Evolutionary conservation across 2,797 vertebrate genomes (phyloP).

Genomic region (Uromys caudimaculatus): DNA sequence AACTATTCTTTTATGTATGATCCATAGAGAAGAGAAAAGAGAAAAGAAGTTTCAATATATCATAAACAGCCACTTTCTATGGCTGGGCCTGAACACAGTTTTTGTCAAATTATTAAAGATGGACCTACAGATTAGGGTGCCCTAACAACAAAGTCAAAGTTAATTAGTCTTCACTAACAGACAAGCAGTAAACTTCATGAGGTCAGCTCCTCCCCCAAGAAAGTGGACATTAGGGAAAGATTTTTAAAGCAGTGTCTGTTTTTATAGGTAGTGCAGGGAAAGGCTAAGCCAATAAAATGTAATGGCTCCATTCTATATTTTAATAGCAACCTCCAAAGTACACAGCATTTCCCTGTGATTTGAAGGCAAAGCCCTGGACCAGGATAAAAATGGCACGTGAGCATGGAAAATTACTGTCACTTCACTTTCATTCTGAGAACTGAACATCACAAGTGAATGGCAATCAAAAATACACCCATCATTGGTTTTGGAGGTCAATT

Average conservation of each 20-base stretch:
- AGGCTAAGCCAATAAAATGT: slow-evolving; percentile 91
- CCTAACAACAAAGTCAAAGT: slow-evolving; percentile 89
- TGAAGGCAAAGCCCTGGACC: slow-evolving; percentile 86
- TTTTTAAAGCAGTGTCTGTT: slow-evolving; percentile 89
- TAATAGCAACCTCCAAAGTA: slow-evolving; percentile 89
- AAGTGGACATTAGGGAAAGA: slow-evolving; percentile 87
- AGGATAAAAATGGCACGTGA: slow-evolving; percentile 85
- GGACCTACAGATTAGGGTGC: slow-evolving; percentile 84
- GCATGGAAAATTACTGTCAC: slow-evolving; percentile 84
- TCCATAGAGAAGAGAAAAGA: neutral
- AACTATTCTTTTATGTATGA: slow-evolving; percentile 59
- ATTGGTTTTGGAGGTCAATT: slow-evolving; percentile 60
- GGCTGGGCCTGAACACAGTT: slow-evolving; percentile 67
- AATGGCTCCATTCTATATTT: slow-evolving; percentile 88
- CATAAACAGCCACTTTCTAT: slow-evolving; percentile 64
- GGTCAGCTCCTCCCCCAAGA: slow-evolving; percentile 87
- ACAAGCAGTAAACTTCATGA: slow-evolving; percentile 88
- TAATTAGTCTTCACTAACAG: slow-evolving; percentile 89
- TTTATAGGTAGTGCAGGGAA: slow-evolving; percentile 90
- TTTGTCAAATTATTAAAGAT: slow-evolving; percentile 85
- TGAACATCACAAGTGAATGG: slow-evolving; percentile 81
- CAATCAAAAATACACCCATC: slow-evolving; percentile 78
- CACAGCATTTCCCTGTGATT: slow-evolving; percentile 85
- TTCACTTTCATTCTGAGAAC: slow-evolving; percentile 84
- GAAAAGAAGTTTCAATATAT: slow-evolving; percentile 66